Evolutionary conservation across 2,113 vertebrate species (phyloP), one percentile per base, ranked within the genome.

Genomic region (Pholis gunnellus): DNA sequence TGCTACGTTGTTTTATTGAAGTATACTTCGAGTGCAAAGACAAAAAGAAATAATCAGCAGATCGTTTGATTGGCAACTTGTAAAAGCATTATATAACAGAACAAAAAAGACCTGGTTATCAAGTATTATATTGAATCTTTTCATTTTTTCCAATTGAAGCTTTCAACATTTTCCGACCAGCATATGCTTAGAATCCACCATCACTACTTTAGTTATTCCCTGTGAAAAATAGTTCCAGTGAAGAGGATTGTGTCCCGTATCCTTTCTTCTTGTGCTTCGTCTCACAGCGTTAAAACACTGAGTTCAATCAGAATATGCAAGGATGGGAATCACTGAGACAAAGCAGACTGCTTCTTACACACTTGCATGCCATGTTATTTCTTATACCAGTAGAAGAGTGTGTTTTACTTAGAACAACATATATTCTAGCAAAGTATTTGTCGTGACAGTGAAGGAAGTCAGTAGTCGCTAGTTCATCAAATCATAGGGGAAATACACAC

Each of bases 221-320:
- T 54, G 34, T 44, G 57, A 71, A 71, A 79, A 72, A 65, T 65
- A n/a, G 2, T 6, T 66, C 22, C 40, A 13, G 40, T 38, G 44
- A 42, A 0, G 66, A 50, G 27, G 15, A 57, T 18, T n/a, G 67
- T 31, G 60, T 14, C n/a, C 20, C 0, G 0, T 1, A 9, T 59
- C 29, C 4, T 67, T 20, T 61, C 64, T 17, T 17, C 27, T n/a
- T 42, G 57, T 69, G 56, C 56, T 18, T 65, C 9, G 9, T 1
- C 74, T 78, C 36, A 18, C 64, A 40, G 31, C 9, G 11, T 38
- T 67, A 79, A 61, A 36, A 54, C 34, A 27, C 36, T 27, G 7
- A 67, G 61, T 29, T 81, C 44, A 63, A 80, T 66, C 42, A 70
- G 59, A 83, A 81, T 63, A 34, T 34, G 22, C 6, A n/a, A 82